Evolutionary conservation across 1,140 invertebrate genomes (phyloP).

Genomic region (Hestina assimilis): DNA sequence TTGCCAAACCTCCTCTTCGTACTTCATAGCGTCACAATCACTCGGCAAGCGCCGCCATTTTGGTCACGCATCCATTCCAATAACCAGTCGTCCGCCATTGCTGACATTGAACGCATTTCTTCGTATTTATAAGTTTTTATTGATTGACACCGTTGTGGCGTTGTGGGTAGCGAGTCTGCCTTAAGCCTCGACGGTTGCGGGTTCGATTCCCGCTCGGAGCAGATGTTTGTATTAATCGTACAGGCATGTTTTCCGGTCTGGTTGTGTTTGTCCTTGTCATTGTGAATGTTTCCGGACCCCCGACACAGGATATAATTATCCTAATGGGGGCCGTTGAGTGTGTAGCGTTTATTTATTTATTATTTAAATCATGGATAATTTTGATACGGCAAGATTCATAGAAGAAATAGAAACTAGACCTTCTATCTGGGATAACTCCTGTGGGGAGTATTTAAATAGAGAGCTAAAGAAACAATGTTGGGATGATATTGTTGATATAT

Average conservation of each 20-base stretch:
- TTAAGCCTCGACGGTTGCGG: too few species aligned
- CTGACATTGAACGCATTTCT: not conserved
- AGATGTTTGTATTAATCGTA: too few species aligned
- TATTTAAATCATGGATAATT: not conserved
- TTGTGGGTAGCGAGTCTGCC: too few species aligned
- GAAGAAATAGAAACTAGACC: conserved; percentile 14
- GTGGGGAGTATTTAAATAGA: not conserved
- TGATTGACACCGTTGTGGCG: too few species aligned
- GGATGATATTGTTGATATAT: conserved; percentile 4
- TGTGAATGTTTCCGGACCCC: too few species aligned
- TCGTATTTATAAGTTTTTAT: not conserved
- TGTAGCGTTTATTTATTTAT: not conserved
- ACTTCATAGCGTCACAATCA: not conserved
- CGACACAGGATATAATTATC: too few species aligned
- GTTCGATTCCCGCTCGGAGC: too few species aligned
- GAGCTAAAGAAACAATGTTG: conserved; percentile 5
- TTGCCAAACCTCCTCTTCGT: conserved; percentile 10
- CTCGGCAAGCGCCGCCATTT: not conserved
- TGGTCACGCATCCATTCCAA: conserved; percentile 10
- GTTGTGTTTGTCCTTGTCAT: too few species aligned
- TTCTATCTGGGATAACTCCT: conserved; percentile 1
- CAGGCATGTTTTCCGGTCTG: too few species aligned
- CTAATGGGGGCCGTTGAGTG: too few species aligned
- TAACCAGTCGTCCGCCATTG: not conserved
- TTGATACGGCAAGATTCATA: conserved; percentile 8